Evolutionary conservation across 2,797 vertebrate genomes (phyloP), one percentile per base, ranked within the genome.

Genomic region (Epinephelus awoara): DNA sequence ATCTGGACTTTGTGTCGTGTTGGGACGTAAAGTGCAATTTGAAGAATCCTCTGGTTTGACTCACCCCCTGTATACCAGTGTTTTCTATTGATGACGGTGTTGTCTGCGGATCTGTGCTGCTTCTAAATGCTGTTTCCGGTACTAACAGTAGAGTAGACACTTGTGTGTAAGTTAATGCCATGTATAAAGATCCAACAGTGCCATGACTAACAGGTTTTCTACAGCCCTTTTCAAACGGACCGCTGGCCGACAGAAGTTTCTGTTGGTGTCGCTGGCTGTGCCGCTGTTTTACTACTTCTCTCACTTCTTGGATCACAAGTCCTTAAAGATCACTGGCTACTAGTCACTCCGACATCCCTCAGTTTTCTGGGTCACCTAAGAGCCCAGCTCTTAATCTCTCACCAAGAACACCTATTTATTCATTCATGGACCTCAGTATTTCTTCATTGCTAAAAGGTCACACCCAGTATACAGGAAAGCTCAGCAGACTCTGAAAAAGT

Each of bases 1-100:
- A 66, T 64, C 73, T 72, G 58, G 64, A 73, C 38, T 18, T 34
- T 51, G 62, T 49, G 69, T 42, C 3, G 15, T 14, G 42, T 51
- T 61, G 25, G 40, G 40, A 80, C 2, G 47, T 55, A 75, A 85
- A 87, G 87, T 92, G 87, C 90, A 91, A 85, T 93, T 85, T 85
- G 66, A 84, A 61, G 63, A 84, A 21, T 65, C 54, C 67, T 40
- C 40, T 63, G 10, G 66, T 78, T 72, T 64, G 74, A 84, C 67
- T 76, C 57, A 58, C 44, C 67, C 11, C 14, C 0, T 80, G 82
- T 82, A 69, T 85, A 78, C 65, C 62, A 15, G 72, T 85, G 75
- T 89, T 85, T 88, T 79, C 46, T 78, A 63, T 83, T 18, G 62
- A 78, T 76, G 50, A 51, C 21, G 10, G 62, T 81, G 69, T 76